These are phyloP conservation scores for Acleris holmiana DNA, from an alignment of 2,888 invertebrate genomes.

Conservation along the genomic window DNA sequence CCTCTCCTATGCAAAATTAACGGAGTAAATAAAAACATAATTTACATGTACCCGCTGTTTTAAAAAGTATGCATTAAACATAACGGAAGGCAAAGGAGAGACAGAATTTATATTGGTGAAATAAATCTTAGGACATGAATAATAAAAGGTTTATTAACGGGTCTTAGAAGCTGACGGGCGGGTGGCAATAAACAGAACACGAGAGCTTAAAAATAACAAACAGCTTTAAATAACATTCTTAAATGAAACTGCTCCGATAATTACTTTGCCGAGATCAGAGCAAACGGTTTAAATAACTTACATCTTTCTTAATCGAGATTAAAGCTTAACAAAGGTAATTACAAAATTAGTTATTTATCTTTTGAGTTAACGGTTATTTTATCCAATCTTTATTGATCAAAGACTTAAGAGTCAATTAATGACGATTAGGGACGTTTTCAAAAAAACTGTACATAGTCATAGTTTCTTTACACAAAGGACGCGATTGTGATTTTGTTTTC, in stretches of 20 bases:
- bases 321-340: too few species aligned
- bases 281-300: too few species aligned
- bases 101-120: constrained; percentile 31
- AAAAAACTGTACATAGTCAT: too few species aligned
- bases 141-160: constrained; percentile 29
- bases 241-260: neutral
- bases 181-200: constrained; percentile 2
- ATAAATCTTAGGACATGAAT: constrained; percentile 28
- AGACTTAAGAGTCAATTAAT: too few species aligned
- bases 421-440: too few species aligned
- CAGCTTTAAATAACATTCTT: neutral
- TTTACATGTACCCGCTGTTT: constrained; percentile 1
- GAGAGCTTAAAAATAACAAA: neutral
- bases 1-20: neutral
- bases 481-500: too few species aligned
- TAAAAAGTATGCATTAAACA: constrained; percentile 25
- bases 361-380: too few species aligned
- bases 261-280: neutral
- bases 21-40: neutral
- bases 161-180: neutral
- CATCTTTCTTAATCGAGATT: too few species aligned
- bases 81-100: constrained; percentile 25
- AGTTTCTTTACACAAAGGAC: too few species aligned
- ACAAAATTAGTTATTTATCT: too few species aligned
- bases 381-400: too few species aligned